A percentile compares a stretch with the other conserved stretches of the same genome.
Evolutionary conservation across 1,140 invertebrate species (phyloP).

Genomic region (Pseudomyrmex cubaensis): DNA sequence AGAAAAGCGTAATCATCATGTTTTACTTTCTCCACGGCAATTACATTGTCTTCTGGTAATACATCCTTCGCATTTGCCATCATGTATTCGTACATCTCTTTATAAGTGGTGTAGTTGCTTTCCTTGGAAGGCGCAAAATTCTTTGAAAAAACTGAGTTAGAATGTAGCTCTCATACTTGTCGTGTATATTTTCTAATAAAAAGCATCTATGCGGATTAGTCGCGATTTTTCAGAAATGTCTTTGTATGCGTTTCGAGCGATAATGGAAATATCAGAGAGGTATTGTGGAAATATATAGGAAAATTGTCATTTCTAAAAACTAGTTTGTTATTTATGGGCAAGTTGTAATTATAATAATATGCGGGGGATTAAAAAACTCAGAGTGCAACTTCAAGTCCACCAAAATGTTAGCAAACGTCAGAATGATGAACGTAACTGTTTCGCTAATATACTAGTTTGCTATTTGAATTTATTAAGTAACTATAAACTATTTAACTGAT

Average conservation of each 20-base stretch:
- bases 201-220: slow-evolving; percentile 2
- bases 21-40: slow-evolving; percentile 89
- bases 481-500: background rate
- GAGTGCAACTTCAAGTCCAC: background rate
- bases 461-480: background rate
- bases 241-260: background rate
- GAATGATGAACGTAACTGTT: too few species aligned
- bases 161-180: slow-evolving; percentile 12
- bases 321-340: too few species aligned
- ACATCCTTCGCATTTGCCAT: slow-evolving; percentile 87
- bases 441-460: background rate
- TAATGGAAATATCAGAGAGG: background rate
- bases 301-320: too few species aligned
- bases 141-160: slow-evolving; percentile 67
- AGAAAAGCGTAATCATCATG: slow-evolving; percentile 92
- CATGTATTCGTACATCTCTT: slow-evolving; percentile 94
- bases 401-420: too few species aligned
- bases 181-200: slow-evolving; percentile 9
- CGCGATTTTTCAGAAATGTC: background rate
- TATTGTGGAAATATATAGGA: background rate
- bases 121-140: slow-evolving; percentile 88
- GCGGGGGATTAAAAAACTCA: background rate
- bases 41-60: slow-evolving; percentile 89
- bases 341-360: background rate
- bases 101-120: slow-evolving; percentile 86